Conservation (phyloP, 2,113 vertebrate genomes). For the Halcyon senegalensis region DNA sequence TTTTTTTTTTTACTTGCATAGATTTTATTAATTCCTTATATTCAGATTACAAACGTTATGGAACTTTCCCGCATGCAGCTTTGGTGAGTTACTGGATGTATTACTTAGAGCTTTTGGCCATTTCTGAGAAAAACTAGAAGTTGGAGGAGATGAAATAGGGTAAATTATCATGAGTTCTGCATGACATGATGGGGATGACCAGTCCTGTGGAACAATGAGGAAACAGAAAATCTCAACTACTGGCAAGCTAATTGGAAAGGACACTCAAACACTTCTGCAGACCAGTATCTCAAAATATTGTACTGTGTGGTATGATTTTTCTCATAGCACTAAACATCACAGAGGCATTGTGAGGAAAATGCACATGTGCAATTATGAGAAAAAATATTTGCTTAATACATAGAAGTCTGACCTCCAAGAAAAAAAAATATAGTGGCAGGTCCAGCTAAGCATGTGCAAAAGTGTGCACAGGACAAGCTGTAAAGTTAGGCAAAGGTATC, state of each 20-base stretch:
- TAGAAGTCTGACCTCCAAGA: background rate
- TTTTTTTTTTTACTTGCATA: fast-evolving
- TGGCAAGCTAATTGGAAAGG: background rate
- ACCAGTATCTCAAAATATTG: background rate
- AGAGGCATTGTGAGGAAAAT: background rate
- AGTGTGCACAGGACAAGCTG: background rate
- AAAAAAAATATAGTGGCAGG: background rate
- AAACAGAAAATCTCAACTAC: background rate
- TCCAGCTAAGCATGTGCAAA: background rate
- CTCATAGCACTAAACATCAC: background rate
- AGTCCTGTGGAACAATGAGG: background rate
- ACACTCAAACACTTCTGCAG: background rate
- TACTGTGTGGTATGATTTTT: background rate
- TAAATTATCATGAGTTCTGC: background rate
- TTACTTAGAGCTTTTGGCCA: background rate
- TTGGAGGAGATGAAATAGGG: background rate
- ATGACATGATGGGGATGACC: background rate
- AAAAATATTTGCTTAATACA: background rate
- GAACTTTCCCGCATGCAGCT: background rate
- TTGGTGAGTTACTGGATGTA: background rate
- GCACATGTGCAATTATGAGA: background rate
- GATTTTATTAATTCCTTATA: background rate
- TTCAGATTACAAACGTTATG: background rate
- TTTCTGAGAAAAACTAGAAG: background rate
- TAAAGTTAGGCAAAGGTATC: background rate